phyloP scores from a whole-genome alignment of 2,888 invertebrate genomes.

The Diloba caeruleocephala region DNA sequence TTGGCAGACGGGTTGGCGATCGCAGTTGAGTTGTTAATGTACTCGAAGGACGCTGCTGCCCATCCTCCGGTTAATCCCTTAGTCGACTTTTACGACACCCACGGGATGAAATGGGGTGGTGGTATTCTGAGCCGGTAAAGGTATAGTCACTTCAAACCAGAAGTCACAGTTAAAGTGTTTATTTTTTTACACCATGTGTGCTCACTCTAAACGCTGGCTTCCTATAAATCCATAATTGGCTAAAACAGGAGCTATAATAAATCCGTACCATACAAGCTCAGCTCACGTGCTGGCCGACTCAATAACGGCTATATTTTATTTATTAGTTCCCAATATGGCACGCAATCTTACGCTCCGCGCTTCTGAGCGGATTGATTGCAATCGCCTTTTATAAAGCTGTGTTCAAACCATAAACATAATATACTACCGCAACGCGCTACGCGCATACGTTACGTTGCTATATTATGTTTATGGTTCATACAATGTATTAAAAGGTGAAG shows the following conservation, averaged over 20 bases:
- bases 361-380: slow-evolving; percentile 27
- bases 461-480: too few species aligned
- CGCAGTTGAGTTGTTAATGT: too few species aligned
- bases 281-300: slow-evolving; percentile 22
- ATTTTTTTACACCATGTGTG: slow-evolving; percentile 1
- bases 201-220: slow-evolving; percentile 25
- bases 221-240: slow-evolving; percentile 27
- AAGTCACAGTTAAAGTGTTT: background rate
- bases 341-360: slow-evolving; percentile 37
- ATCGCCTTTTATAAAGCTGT: slow-evolving; percentile 26
- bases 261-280: slow-evolving; percentile 17
- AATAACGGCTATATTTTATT: slow-evolving; percentile 45
- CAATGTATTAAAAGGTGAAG: too few species aligned
- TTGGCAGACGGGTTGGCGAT: too few species aligned
- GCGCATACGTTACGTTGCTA: too few species aligned
- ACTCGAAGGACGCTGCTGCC: too few species aligned
- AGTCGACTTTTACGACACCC: too few species aligned
- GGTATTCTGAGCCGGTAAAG: too few species aligned
- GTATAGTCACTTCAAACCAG: too few species aligned
- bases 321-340: slow-evolving; percentile 35
- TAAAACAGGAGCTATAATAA: slow-evolving; percentile 30
- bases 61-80: too few species aligned
- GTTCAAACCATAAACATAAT: background rate
- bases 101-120: too few species aligned
- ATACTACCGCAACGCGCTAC: too few species aligned